phyloP scores from a whole-genome alignment of 2,113 vertebrate genomes.

The Pyxicephalus adspersus region DNA sequence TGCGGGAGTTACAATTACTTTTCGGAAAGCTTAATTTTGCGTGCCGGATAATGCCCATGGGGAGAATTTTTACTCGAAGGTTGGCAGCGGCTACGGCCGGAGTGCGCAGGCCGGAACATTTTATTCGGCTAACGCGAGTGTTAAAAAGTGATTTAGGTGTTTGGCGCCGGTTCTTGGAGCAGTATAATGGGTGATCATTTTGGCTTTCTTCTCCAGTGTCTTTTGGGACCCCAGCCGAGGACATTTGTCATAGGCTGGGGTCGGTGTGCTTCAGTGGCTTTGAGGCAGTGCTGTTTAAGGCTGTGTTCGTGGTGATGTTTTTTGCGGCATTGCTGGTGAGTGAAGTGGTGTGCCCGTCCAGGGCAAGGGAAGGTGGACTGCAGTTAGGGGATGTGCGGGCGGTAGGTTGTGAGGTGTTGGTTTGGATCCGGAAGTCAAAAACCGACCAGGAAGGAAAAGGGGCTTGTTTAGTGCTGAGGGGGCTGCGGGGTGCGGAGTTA shows the following conservation, averaged over 20 bases:
- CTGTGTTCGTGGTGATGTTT: not conserved
- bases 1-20: too few species aligned
- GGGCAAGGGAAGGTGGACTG: not conserved
- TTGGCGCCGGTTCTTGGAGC: too few species aligned
- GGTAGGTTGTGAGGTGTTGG: not conserved
- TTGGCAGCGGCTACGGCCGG: too few species aligned
- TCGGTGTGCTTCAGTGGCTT: not conserved
- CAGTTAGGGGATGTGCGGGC: not conserved
- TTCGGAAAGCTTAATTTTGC: too few species aligned
- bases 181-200: too few species aligned
- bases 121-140: too few species aligned
- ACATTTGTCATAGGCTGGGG: not conserved
- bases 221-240: too few species aligned
- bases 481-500: not conserved
- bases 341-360: not conserved
- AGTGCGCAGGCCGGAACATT: too few species aligned
- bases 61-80: too few species aligned
- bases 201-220: too few species aligned
- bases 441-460: not conserved
- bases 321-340: not conserved
- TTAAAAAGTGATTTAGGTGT: too few species aligned
- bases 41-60: too few species aligned
- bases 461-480: not conserved
- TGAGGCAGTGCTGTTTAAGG: not conserved
- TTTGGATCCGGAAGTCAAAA: not conserved